Evolutionary conservation across 2,888 invertebrate species (phyloP).

Genomic region (Orchesellides sinensis): DNA sequence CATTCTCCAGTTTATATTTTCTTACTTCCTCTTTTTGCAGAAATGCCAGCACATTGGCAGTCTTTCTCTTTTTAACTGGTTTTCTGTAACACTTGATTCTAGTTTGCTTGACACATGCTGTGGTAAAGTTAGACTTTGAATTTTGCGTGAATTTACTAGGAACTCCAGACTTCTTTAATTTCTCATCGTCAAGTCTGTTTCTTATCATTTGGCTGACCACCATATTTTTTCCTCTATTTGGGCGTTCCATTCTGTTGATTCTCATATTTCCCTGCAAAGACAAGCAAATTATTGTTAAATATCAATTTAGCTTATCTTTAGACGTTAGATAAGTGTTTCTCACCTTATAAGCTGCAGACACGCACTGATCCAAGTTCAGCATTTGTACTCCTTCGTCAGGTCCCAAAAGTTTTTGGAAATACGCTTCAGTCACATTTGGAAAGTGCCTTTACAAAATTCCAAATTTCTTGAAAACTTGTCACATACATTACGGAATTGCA

Average conservation of each 20-base stretch:
- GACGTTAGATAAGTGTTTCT: no score
- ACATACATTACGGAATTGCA: no score
- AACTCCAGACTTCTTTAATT: conserved; percentile 15
- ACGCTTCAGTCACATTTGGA: conserved; percentile 42
- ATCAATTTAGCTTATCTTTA: no score
- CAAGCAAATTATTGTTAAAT: background rate
- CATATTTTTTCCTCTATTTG: conserved; percentile 15
- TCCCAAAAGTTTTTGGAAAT: conserved; percentile 57
- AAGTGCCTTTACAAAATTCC: conserved; percentile 66
- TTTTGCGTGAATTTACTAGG: background rate
- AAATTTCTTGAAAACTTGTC: no score
- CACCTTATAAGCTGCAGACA: conserved; percentile 47
- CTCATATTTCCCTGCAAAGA: conserved; percentile 19
- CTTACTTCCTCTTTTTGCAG: no score
- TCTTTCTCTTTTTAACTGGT: background rate
- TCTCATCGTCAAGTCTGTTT: conserved; percentile 17
- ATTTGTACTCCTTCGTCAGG: conserved; percentile 57
- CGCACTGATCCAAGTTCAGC: conserved; percentile 57
- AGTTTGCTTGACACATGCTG: conserved; percentile 18
- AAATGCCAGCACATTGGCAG: no score
- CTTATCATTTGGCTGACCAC: conserved; percentile 45
- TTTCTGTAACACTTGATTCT: conserved; percentile 7
- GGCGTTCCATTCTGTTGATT: conserved; percentile 30
- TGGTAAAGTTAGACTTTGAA: background rate
- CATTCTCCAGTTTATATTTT: no score